Base-by-base conservation (phyloP, 2,888 invertebrate genomes). In the Plemyria rubiginata region DNA sequence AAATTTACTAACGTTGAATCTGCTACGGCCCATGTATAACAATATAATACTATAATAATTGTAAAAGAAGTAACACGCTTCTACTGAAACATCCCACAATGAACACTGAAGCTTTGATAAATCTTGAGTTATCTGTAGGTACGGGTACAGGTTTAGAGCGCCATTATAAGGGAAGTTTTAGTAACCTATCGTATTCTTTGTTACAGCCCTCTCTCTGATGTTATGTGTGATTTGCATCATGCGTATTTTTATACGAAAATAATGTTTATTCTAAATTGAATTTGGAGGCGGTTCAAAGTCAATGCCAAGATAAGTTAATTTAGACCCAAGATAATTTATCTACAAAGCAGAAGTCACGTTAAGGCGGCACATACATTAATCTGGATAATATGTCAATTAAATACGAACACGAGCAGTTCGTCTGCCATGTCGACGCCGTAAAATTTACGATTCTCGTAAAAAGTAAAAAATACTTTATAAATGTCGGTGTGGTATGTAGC, bases 401-500 rank as follows among this genome's bases (percentile, higher is more conserved):
- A 60, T 57, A 52, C 54, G 60, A 59, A 54, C 56, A 51, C 53
- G 41, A 71, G 16, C 45, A 45, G 60, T 68, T 73, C 68, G 68
- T 71, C 68, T 72, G 71, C 68, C 67, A 70, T 70, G 64, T 67
- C 70, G 66, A 54, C 65, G 40, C 28, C 28, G 41, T 58, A 66
- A 65, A 70, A 70, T 62, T 60, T 70, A 70, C 50, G 57, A 51
- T 46, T 57, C 22, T 61, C 54, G 57, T 60, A 60, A 65, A 65
- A 60, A 28, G 38, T 49, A 57, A 40, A 54, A 60, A 54, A 38
- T 50, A 32, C 43, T 36, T 53, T 45, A 50, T 50, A 50, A 32
- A 49, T 59, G 50, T 53, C 57, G 12, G 48, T 48, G 28, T 36
- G 13, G 11, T 51, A n/a, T 59, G 51, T 32, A 8, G 22, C 22